Evolutionary conservation across 2,113 vertebrate genomes (phyloP).

Genomic region (Tachuris rubrigastra): DNA sequence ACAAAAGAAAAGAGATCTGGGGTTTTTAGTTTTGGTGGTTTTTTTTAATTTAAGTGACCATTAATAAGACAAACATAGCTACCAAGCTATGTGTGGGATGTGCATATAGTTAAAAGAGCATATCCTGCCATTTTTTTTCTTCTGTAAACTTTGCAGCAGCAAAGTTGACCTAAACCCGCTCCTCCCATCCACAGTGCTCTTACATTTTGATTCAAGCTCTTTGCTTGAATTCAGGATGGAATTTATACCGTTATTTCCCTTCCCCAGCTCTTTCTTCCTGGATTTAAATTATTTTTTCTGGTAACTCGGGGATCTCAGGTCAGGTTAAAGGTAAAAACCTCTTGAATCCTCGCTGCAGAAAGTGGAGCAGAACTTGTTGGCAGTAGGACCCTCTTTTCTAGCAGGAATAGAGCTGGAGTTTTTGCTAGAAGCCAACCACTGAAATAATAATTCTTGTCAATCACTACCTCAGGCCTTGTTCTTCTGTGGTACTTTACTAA

Average conservation of each 20-base stretch:
- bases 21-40: background rate
- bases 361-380: background rate
- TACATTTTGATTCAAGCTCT: background rate
- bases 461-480: background rate
- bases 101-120: background rate
- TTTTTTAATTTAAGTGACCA: background rate
- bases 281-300: background rate
- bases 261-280: background rate
- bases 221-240: background rate
- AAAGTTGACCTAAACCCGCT: background rate
- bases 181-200: background rate
- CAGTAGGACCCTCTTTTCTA: background rate
- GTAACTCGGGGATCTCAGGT: background rate
- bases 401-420: background rate
- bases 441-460: background rate
- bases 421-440: background rate
- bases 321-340: background rate
- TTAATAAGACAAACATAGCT: background rate
- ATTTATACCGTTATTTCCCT: background rate
- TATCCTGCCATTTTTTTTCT: background rate
- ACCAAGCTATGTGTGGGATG: background rate
- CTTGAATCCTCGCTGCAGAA: background rate
- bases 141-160: background rate
- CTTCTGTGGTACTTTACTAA: background rate
- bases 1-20: background rate